phyloP scores from a whole-genome alignment of 2,797 vertebrate species.

The Malurus splendens region DNA sequence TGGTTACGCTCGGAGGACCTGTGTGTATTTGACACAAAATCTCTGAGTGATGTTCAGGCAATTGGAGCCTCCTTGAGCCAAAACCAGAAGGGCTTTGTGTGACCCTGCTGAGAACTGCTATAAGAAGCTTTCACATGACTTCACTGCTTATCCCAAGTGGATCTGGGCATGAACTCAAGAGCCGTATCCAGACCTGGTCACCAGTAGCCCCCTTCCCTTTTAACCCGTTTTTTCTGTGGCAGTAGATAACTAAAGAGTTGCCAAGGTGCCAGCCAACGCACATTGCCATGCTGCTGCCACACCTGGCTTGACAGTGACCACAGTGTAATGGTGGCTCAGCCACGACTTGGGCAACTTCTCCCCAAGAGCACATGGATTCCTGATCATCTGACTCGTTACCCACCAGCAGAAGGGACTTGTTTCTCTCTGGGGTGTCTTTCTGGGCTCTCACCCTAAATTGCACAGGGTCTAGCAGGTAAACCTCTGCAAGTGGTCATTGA shows the following conservation, averaged over 20 bases:
- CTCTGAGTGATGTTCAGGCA: neutral
- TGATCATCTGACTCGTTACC: neutral
- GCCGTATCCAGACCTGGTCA: neutral
- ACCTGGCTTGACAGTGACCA: neutral
- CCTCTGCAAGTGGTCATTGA: neutral
- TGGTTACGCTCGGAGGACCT: neutral
- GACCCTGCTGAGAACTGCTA: neutral
- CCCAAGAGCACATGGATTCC: neutral
- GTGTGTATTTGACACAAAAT: slow-evolving; percentile 14
- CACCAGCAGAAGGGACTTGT: neutral
- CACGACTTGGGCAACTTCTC: neutral
- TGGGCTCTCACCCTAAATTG: neutral
- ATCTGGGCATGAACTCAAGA: neutral
- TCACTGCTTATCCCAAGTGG: neutral
- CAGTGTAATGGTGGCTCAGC: neutral
- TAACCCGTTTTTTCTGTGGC: neutral
- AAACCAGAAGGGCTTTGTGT: neutral
- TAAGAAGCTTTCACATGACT: neutral
- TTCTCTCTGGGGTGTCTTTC: neutral
- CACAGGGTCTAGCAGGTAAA: neutral
- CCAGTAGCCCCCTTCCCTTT: neutral
- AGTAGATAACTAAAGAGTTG: neutral
- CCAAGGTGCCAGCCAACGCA: rapidly evolving
- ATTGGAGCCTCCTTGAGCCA: neutral
- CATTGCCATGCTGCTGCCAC: neutral